A percentile compares a stretch with the other conserved stretches of the same genome.
Conservation (phyloP, 2,113 vertebrate species). For the Amblyopsis rosae region DNA sequence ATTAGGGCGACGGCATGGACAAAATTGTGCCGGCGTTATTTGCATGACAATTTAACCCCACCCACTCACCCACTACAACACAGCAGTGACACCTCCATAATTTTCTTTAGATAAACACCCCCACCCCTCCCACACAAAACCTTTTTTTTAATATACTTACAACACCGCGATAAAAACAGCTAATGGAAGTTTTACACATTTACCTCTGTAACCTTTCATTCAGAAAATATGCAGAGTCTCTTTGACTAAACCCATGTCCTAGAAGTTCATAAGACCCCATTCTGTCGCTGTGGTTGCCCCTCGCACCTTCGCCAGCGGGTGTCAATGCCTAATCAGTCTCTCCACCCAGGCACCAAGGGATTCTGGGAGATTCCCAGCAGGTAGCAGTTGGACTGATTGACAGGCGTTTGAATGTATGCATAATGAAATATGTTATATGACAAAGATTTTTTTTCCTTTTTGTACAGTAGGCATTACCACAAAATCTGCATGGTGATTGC, state of each 20-base stretch:
- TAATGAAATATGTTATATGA: background rate
- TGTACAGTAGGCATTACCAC: background rate
- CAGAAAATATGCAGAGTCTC: no score
- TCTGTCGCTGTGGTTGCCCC: no score
- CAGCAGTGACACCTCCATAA: slow-evolving; percentile 86
- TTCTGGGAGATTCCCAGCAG: background rate
- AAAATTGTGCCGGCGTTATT: slow-evolving; percentile 89
- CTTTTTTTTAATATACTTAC: background rate
- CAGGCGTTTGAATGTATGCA: slow-evolving; percentile 4
- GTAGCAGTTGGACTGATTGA: slow-evolving; percentile 15
- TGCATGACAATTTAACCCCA: slow-evolving; percentile 96
- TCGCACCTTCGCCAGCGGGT: no score
- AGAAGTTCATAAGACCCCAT: background rate
- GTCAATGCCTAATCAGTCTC: no score
- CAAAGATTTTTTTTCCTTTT: background rate
- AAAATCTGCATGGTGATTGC: background rate
- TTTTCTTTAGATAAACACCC: slow-evolving; percentile 54
- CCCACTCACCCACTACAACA: background rate
- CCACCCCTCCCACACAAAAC: slow-evolving; percentile 7
- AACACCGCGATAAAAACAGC: slow-evolving; percentile 75
- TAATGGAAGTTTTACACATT: slow-evolving; percentile 74
- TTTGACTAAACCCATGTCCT: slow-evolving; percentile 18
- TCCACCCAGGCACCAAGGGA: no score
- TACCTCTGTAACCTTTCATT: slow-evolving; percentile 37
- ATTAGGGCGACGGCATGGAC: slow-evolving; percentile 87